Conservation (phyloP, 2,113 vertebrate species). For the Mustelus asterias region DNA sequence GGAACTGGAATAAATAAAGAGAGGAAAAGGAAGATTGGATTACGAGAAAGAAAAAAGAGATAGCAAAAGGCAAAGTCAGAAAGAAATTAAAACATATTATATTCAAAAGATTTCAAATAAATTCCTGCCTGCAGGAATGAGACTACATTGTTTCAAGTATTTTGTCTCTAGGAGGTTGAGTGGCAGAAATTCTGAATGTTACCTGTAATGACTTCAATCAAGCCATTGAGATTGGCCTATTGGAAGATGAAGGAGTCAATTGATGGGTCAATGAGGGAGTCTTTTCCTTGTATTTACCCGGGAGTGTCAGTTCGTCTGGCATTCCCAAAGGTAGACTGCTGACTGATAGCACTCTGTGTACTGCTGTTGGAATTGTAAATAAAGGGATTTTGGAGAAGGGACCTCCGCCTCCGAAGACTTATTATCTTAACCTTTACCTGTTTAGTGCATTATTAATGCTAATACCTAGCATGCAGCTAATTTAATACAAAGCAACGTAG, state of each 20-base stretch:
- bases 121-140: neutral
- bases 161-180: neutral
- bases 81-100: neutral
- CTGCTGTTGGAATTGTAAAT: too few relatives aligned
- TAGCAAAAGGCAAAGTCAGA: neutral
- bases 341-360: too few relatives aligned
- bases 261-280: too few relatives aligned
- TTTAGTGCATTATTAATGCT: neutral
- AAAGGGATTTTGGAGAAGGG: too few relatives aligned
- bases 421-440: neutral
- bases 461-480: neutral
- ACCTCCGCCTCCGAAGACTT: too few relatives aligned
- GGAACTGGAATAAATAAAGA: neutral
- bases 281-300: too few relatives aligned
- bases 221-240: too few relatives aligned
- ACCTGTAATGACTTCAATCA: too few relatives aligned
- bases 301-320: too few relatives aligned
- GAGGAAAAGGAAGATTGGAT: neutral
- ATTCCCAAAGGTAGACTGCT: too few relatives aligned
- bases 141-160: neutral
- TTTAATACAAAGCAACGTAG: neutral
- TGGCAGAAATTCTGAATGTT: neutral
- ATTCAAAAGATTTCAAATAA: neutral
- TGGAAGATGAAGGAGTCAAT: too few relatives aligned
- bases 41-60: neutral